Evolutionary conservation across 2,888 invertebrate genomes (phyloP).

Genomic region (Microctonus aethiopoides): DNA sequence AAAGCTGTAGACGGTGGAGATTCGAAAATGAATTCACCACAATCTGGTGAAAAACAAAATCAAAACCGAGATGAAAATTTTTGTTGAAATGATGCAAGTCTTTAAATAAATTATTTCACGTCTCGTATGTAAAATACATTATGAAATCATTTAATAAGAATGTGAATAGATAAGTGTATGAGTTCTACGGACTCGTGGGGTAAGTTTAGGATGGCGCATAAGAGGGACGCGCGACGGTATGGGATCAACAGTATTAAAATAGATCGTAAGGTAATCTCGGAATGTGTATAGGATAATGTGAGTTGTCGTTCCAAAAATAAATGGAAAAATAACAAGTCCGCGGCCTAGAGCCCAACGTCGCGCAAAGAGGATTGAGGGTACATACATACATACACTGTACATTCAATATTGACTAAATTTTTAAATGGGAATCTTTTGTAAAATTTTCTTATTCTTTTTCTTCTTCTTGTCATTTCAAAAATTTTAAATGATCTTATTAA

Average conservation of each 20-base stretch:
- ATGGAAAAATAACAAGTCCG: constrained; percentile 53
- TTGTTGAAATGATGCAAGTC: not conserved
- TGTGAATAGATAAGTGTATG: constrained; percentile 11
- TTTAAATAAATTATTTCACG: not conserved
- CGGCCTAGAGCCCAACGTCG: constrained; percentile 30
- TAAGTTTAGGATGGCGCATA: not conserved
- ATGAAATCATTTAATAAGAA: constrained; percentile 4
- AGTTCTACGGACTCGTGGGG: constrained; percentile 7
- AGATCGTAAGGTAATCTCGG: constrained; percentile 63
- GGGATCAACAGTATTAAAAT: constrained; percentile 51
- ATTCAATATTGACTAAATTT: not conserved
- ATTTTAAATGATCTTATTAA: no score
- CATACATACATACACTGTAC: constrained; percentile 12
- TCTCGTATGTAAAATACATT: not conserved
- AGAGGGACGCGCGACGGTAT: not conserved
- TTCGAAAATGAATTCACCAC: no score
- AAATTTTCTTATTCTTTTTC: no score
- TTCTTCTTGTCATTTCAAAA: no score
- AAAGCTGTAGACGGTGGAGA: no score
- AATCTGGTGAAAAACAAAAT: not conserved
- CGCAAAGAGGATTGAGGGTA: constrained; percentile 31
- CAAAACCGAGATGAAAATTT: not conserved
- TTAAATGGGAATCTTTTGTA: no score
- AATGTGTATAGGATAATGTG: constrained; percentile 59
- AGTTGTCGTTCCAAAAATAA: constrained; percentile 61